Base-by-base conservation (phyloP, 2,113 vertebrate genomes). In the Macquaria ambigua region DNA sequence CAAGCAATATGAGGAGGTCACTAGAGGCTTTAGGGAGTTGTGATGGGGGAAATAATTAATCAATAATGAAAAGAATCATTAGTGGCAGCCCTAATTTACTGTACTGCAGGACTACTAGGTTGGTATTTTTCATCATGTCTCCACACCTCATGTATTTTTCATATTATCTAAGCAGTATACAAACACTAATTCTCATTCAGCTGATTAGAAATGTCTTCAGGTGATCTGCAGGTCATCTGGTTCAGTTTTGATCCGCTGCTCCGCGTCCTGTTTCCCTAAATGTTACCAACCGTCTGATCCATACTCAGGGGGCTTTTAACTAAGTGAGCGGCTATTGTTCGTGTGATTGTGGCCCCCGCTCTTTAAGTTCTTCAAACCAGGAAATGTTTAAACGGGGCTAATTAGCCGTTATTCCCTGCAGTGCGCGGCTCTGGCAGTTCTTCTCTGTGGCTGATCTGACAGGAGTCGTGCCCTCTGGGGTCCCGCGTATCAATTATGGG, bases 321-420 rank as follows among this genome's bases (percentile, higher is more conserved):
- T 91, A 93, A 93, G 90, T 93, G 89, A 89, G 86, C 80, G 8
- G 43, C 89, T 91, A 93, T 95, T 94, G 93, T 94, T 91, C 39
- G 8, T 86, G 86, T 93, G 94, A 95, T 91, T 91, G 94, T 88
- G 89, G 79, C 89, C 90, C 48, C 72, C 3, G 59, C 93, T 95
- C 91, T 92, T 96, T 95, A 95, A 95, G 95, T 96, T 96, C 95
- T 96, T 96, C 92, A 86, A 91, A 96, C 90, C 95, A 96, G 96
- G 96, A 96, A 96, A 93, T 96, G 89, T 94, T 96, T 96, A 94
- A 96, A 94, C 87, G 50, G 84, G 85, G 83, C 87, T 95, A 96
- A 96, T 96, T 96, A 95, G 90, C 81, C 18, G 74, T 83, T 94
- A 93, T 95, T 94, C 90, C 90, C 92, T 79, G 84, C 89, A 86